Evolutionary conservation across 2,888 invertebrate species (phyloP).

Genomic region (Agrochola lota): DNA sequence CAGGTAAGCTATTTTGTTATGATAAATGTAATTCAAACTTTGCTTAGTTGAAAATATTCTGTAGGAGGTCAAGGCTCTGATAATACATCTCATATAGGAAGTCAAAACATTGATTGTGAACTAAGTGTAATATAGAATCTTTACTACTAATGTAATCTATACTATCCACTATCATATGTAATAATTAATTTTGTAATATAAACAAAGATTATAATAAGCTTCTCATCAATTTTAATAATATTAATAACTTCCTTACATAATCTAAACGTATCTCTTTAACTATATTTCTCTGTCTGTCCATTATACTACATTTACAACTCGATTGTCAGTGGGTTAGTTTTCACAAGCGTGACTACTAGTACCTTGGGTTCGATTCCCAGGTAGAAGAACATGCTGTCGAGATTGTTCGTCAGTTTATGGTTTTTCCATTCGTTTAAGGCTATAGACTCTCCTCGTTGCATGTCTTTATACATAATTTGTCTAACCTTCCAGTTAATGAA

Average conservation of each 20-base stretch:
- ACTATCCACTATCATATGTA: background rate
- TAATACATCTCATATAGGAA: background rate
- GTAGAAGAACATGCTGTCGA: background rate
- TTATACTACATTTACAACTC: background rate
- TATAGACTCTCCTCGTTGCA: background rate
- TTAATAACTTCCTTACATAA: background rate
- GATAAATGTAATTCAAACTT: background rate
- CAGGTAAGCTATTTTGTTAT: constrained; percentile 69
- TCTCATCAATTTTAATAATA: too few species aligned
- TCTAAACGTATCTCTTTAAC: background rate
- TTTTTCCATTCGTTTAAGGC: background rate
- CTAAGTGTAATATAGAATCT: background rate
- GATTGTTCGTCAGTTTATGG: background rate
- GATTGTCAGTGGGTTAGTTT: background rate
- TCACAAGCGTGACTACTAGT: background rate
- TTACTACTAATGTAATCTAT: background rate
- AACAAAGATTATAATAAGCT: background rate
- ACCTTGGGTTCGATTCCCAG: background rate
- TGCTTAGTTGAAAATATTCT: background rate
- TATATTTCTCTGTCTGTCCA: background rate
- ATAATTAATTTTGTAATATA: background rate
- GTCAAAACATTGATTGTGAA: background rate
- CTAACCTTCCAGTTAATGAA: background rate
- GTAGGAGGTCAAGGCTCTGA: background rate
- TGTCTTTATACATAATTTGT: background rate